A percentile compares a stretch with the other conserved stretches of the same genome.
Conservation (phyloP, 2,888 invertebrate genomes). For the Limnephilus auricula region DNA sequence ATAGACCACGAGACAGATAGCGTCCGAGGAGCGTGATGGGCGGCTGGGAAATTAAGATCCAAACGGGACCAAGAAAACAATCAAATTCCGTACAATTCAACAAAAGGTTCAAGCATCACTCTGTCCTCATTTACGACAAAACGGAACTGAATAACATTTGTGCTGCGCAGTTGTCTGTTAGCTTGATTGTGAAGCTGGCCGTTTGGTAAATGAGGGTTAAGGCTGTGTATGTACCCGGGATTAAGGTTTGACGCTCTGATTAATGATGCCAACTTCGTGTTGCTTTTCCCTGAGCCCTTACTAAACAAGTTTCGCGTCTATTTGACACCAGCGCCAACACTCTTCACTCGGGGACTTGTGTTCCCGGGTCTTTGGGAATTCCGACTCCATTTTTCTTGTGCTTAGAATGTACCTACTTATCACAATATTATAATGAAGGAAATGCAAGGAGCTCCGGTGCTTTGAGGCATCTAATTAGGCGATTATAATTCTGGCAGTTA, state of each 20-base stretch:
- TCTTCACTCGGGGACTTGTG: not conserved
- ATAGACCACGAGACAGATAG: slow-evolving; percentile 60
- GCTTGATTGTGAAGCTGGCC: slow-evolving; percentile 4
- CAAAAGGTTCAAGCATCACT: slow-evolving; percentile 1
- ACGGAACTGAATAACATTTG: not conserved
- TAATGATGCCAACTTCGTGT: slow-evolving; percentile 64
- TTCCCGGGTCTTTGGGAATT: not conserved
- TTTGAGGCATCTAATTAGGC: slow-evolving; percentile 56
- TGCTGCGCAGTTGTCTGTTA: not conserved
- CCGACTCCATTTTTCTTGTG: slow-evolving; percentile 57
- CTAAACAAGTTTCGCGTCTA: slow-evolving; percentile 58
- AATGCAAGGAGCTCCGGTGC: slow-evolving; percentile 45
- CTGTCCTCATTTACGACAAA: not conserved
- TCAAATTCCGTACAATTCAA: not conserved
- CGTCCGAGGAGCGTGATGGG: slow-evolving; percentile 55
- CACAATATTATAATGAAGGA: slow-evolving; percentile 52
- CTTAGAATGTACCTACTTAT: slow-evolving; percentile 27
- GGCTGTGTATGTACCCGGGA: slow-evolving; percentile 54
- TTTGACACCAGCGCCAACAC: slow-evolving; percentile 30
- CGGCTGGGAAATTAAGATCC: slow-evolving; percentile 38
- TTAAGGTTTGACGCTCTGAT: slow-evolving; percentile 66
- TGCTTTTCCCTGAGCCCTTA: slow-evolving; percentile 46
- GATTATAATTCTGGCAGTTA: slow-evolving; percentile 37
- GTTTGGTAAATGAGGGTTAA: slow-evolving; percentile 38
- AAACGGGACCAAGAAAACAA: not conserved